Base-by-base conservation (phyloP, 2,888 invertebrate species). In the Sesamia inferens region DNA sequence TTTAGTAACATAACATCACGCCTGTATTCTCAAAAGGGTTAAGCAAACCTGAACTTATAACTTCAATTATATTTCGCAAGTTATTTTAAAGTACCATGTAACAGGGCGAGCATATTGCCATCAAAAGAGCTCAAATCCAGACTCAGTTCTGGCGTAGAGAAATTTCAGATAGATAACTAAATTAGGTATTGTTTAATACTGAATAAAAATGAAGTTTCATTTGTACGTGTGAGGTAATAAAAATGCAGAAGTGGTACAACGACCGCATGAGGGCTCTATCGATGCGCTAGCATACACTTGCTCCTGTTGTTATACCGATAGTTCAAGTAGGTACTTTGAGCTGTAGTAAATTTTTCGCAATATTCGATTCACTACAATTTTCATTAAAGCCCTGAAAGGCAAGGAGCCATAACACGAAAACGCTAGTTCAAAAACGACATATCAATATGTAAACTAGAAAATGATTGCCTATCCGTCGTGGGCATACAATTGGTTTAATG, bases 201-300 rank as follows among this genome's bases (percentile, higher is more conserved):
- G 68, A 61, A 82, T 84, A 83, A 83, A 88, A 87, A 85, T 81
- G 78, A 84, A 74, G 79, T 88, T 89, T 86, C 85, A 88, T 89
- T 89, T 87, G 85, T 86, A 85, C 63, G 79, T 82, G 82, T 70
- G 79, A 83, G 75, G 85, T 76, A 88, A 86, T 90, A 90, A 89
- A 90, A 89, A 82, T 85, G 75, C 73, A 78, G 79, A 78, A 87
- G 87, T 85, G 81, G 87, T 88, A 87, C 87, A 89, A 83, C 85
- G 83, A 90, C 88, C 87, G 83, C 88, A 94, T 94, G 93, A 84
- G 94, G 94, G 94, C 89, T 88, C 89, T 94, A 93, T 93, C 94
- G 86, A 83, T 89, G 85, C 85, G 89, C 91, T 90, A 86, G 88
- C 85, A 91, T 91, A 82, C 87, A 85, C 82, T 78, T 66, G 80